A percentile compares a stretch with the other conserved stretches of the same genome.
phyloP scores from a whole-genome alignment of 2,888 invertebrate species.

The Trissonchulus latispiculum region DNA sequence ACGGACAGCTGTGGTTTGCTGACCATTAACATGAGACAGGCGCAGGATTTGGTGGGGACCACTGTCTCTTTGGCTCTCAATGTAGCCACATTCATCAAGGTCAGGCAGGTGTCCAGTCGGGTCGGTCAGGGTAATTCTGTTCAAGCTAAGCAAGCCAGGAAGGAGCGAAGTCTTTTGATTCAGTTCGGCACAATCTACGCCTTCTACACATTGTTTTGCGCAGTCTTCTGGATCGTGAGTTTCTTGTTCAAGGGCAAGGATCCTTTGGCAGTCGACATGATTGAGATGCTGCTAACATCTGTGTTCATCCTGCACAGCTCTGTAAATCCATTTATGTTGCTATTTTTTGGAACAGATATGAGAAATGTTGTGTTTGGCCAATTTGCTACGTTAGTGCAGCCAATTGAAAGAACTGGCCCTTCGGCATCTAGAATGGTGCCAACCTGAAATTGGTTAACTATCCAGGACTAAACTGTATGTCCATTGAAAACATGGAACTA shows the following conservation, averaged over 20 bases:
- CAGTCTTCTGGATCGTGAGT: background rate
- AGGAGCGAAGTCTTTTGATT: background rate
- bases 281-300: background rate
- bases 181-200: background rate
- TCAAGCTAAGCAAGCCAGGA: background rate
- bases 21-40: background rate
- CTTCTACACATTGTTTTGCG: background rate
- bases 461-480: too few relatives aligned
- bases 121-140: background rate
- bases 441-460: too few relatives aligned
- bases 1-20: background rate
- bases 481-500: too few relatives aligned
- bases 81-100: background rate
- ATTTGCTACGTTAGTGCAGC: too few relatives aligned
- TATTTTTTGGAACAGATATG: background rate
- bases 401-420: too few relatives aligned
- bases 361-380: background rate
- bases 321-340: background rate
- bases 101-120: background rate
- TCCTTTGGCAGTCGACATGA: background rate
- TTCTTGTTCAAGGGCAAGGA: background rate
- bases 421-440: too few relatives aligned
- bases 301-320: background rate
- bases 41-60: background rate
- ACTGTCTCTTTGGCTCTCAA: background rate